A percentile compares a stretch with the other conserved stretches of the same genome.
Evolutionary conservation across 2,797 vertebrate species (phyloP).

Genomic region (Fundulus diaphanus): DNA sequence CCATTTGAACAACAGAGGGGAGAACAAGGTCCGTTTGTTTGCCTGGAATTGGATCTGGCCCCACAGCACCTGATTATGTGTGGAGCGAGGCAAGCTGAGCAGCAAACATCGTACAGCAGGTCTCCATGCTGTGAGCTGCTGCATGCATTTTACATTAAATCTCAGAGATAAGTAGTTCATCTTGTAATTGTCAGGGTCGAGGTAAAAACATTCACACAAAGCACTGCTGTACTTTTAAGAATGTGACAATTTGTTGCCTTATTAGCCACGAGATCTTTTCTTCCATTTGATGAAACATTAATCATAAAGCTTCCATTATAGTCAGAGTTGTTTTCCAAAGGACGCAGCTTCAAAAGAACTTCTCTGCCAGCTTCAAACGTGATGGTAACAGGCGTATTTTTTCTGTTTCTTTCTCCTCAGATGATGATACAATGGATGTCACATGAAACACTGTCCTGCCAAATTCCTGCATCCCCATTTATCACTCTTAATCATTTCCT

Average conservation of each 20-base stretch:
- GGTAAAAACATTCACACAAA: conserved; percentile 30
- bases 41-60: conserved; percentile 25
- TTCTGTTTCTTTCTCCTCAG: conserved; percentile 32
- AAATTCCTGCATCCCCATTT: conserved; percentile 70
- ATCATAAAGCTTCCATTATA: conserved; percentile 41
- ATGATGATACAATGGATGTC: conserved; percentile 72
- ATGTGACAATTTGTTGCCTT: conserved; percentile 48
- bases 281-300: conserved; percentile 50
- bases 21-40: conserved; percentile 17
- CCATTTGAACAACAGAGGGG: conserved; percentile 39
- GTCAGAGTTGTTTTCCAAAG: conserved; percentile 25
- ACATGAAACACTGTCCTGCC: conserved; percentile 55
- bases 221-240: conserved; percentile 34
- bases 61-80: conserved; percentile 26
- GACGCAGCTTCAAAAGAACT: conserved; percentile 37
- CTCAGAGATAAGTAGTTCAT: conserved; percentile 26
- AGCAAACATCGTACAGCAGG: not conserved
- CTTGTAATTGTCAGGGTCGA: conserved; percentile 14
- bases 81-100: conserved; percentile 20
- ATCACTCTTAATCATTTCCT: conserved; percentile 85
- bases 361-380: conserved; percentile 28
- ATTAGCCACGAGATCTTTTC: conserved; percentile 31
- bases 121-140: not conserved
- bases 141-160: conserved; percentile 35
- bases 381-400: conserved; percentile 22